These are phyloP conservation scores for Sporophila hypoxantha DNA, from an alignment of 2,113 vertebrate genomes.

Conservation along the genomic window DNA sequence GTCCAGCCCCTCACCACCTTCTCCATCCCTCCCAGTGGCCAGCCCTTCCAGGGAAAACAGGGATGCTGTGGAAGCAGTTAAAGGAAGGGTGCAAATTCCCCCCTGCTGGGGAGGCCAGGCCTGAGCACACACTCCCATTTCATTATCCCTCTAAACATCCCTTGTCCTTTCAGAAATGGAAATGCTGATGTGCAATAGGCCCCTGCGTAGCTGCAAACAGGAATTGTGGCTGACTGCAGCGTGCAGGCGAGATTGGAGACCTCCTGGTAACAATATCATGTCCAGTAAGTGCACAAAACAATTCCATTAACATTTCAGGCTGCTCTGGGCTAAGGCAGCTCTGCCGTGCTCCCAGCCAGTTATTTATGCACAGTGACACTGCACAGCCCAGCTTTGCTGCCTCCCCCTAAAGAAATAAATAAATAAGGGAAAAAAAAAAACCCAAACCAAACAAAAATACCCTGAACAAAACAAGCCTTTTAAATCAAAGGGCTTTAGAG, in stretches of 20 bases:
- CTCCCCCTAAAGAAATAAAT: neutral
- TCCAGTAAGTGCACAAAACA: conserved; percentile 15
- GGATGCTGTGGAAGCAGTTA: neutral
- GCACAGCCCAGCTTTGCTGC: neutral
- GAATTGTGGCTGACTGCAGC: neutral
- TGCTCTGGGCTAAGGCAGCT: neutral
- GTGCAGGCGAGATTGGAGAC: neutral
- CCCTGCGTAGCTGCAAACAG: neutral
- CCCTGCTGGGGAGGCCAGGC: neutral
- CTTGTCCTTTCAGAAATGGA: neutral
- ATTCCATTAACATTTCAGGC: conserved; percentile 5
- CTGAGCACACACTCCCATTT: neutral
- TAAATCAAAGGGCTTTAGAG: neutral
- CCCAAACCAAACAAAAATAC: neutral
- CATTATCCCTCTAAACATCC: neutral
- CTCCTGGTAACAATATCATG: neutral
- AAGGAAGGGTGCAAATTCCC: neutral
- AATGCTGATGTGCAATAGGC: neutral
- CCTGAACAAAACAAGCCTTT: neutral
- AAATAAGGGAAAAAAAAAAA: too few species aligned
- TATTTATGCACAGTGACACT: neutral
- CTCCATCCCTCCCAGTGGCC: neutral
- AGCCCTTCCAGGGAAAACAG: neutral
- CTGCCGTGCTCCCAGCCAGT: neutral
- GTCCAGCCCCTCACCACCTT: neutral